Evolutionary conservation across 2,797 vertebrate genomes (phyloP).

Genomic region (Chelidonichthys spinosus): DNA sequence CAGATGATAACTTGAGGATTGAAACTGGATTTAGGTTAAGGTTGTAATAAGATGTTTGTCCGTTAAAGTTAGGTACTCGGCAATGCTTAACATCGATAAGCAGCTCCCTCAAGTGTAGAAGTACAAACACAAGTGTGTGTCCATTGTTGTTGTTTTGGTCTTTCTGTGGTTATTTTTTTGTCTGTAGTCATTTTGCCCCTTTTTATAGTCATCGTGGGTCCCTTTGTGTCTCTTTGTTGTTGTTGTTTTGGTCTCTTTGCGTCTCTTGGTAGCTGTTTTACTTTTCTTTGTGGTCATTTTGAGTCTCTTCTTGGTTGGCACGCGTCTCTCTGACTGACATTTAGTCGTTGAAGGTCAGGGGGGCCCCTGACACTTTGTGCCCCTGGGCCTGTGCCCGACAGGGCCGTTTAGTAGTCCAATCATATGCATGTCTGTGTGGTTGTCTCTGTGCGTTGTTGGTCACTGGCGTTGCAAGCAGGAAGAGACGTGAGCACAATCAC

Average conservation of each 20-base stretch:
- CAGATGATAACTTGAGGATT: neutral
- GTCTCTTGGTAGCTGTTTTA: neutral
- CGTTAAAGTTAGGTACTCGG: neutral
- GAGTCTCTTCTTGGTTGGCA: neutral
- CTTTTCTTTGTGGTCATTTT: neutral
- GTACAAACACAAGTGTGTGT: neutral
- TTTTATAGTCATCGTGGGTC: neutral
- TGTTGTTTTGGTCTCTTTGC: neutral
- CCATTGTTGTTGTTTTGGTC: neutral
- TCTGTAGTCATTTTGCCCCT: neutral
- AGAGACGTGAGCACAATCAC: slow-evolving; percentile 52
- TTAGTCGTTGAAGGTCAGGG: neutral
- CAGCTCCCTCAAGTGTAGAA: neutral
- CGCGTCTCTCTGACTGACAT: neutral
- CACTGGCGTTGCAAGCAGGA: slow-evolving; percentile 42
- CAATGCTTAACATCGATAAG: neutral
- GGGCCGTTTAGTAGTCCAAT: neutral
- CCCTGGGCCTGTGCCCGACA: neutral
- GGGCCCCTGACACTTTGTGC: neutral
- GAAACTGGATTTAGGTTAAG: neutral
- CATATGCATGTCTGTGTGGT: neutral
- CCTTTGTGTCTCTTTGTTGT: neutral
- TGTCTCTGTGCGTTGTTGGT: slow-evolving; percentile 20
- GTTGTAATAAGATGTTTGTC: neutral
- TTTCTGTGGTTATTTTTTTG: neutral